phyloP scores from a whole-genome alignment of 2,113 vertebrate genomes.

The Daphoenositta chrysoptera region DNA sequence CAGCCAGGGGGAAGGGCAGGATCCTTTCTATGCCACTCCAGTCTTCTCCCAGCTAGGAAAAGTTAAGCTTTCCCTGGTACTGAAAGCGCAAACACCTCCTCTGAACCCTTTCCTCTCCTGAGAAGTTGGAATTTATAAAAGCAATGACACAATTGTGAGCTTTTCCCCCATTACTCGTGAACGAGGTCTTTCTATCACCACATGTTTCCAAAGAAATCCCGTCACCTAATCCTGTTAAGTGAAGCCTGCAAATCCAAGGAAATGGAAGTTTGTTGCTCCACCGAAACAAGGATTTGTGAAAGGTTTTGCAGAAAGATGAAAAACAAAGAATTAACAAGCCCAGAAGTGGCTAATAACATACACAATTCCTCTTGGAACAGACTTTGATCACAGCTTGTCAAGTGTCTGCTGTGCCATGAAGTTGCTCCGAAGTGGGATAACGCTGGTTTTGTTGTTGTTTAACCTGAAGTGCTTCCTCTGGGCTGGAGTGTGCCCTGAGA shows the following conservation, averaged over 20 bases:
- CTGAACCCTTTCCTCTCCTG: neutral
- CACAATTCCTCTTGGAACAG: neutral
- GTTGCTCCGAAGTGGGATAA: neutral
- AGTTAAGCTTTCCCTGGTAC: neutral
- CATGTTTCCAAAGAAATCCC: slow-evolving; percentile 39
- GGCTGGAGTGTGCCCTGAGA: neutral
- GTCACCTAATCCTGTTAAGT: slow-evolving; percentile 27
- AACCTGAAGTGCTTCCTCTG: neutral
- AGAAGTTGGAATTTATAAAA: neutral
- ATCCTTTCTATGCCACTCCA: neutral
- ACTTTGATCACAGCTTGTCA: neutral
- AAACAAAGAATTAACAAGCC: neutral
- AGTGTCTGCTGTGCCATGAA: neutral
- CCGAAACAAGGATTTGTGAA: neutral
- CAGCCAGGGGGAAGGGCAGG: neutral
- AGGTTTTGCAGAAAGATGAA: neutral
- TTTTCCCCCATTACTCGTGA: neutral
- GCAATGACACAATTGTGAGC: neutral
- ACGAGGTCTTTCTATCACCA: slow-evolving; percentile 47
- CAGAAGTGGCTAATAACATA: neutral
- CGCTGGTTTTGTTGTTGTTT: neutral
- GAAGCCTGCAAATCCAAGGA: slow-evolving; percentile 28
- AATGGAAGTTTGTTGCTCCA: neutral
- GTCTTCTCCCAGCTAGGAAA: neutral
- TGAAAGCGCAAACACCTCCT: neutral